A percentile compares a stretch with the other conserved stretches of the same genome.
These are phyloP conservation scores for Chlamydotis undulata DNA, from an alignment of 2,113 vertebrate genomes.

Conservation along the genomic window DNA sequence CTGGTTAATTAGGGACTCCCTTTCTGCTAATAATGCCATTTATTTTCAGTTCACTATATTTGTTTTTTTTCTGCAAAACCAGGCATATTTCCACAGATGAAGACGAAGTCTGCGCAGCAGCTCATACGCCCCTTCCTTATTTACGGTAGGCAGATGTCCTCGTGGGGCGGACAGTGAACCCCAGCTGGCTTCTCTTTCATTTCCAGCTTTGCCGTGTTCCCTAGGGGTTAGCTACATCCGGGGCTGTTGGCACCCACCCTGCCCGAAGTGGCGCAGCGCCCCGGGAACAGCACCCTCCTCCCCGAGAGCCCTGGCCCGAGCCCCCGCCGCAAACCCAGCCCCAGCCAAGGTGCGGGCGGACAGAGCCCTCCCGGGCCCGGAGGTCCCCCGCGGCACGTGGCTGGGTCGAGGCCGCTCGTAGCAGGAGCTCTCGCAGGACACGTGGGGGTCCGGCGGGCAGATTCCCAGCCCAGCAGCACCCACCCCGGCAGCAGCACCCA, in stretches of 20 bases:
- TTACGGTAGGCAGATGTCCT: background rate
- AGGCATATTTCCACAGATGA: background rate
- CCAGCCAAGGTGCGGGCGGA: accelerated
- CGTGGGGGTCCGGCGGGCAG: accelerated
- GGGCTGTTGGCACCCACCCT: background rate
- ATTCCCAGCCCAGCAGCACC: background rate
- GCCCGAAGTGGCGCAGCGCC: background rate
- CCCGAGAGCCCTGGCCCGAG: accelerated
- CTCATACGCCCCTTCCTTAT: background rate
- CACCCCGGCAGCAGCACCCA: background rate
- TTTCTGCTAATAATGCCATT: conserved; percentile 78
- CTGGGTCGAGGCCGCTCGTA: accelerated
- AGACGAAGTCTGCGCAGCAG: background rate
- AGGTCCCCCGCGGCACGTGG: background rate
- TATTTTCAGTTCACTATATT: conserved; percentile 69
- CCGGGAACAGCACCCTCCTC: background rate
- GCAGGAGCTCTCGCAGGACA: background rate
- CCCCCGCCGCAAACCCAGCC: accelerated
- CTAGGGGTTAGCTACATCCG: background rate
- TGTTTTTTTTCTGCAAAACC: conserved; percentile 44
- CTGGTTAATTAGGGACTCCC: conserved; percentile 81
- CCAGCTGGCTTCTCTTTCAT: background rate
- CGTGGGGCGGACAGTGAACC: background rate
- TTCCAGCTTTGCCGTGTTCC: background rate
- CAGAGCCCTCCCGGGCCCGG: background rate